Percentiles rank a stretch among this genome's conserved stretches.
Conservation (phyloP, 1,140 invertebrate genomes). For the Danaus melanippus region DNA sequence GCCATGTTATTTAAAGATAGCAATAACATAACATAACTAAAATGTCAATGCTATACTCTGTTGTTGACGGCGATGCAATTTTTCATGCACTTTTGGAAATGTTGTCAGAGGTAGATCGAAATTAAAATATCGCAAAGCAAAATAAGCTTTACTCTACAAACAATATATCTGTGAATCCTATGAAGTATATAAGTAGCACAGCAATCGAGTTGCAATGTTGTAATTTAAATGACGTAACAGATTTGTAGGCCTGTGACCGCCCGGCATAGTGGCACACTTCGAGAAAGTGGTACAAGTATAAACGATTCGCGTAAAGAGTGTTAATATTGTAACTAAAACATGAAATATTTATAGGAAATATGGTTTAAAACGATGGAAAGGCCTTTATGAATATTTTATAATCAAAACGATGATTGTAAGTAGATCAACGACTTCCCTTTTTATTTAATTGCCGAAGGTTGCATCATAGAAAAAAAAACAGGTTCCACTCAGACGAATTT, state of each 20-base stretch:
- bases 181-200: conserved; percentile 10
- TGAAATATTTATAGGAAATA: neutral
- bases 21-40: too few species aligned
- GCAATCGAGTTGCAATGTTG: conserved; percentile 24
- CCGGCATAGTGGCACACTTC: conserved; percentile 27
- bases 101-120: conserved; percentile 23
- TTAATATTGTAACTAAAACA: neutral
- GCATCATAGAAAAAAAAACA: too few species aligned
- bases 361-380: too few species aligned
- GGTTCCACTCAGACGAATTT: too few species aligned
- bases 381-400: too few species aligned
- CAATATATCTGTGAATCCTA: conserved; percentile 6
- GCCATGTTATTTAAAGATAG: too few species aligned
- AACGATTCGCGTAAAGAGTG: conserved; percentile 1
- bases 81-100: conserved; percentile 21
- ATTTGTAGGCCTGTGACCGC: conserved; percentile 25
- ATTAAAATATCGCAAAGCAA: conserved; percentile 4
- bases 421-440: too few species aligned
- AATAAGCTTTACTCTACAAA: conserved; percentile 3
- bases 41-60: neutral
- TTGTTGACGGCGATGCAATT: conserved; percentile 23
- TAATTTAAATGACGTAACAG: conserved; percentile 28
- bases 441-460: too few species aligned
- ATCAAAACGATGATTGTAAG: too few species aligned
- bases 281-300: conserved; percentile 4